Percentiles rank a stretch among this genome's conserved stretches.
Conservation (phyloP, 2,888 invertebrate species). For the Prenolepis imparis region DNA sequence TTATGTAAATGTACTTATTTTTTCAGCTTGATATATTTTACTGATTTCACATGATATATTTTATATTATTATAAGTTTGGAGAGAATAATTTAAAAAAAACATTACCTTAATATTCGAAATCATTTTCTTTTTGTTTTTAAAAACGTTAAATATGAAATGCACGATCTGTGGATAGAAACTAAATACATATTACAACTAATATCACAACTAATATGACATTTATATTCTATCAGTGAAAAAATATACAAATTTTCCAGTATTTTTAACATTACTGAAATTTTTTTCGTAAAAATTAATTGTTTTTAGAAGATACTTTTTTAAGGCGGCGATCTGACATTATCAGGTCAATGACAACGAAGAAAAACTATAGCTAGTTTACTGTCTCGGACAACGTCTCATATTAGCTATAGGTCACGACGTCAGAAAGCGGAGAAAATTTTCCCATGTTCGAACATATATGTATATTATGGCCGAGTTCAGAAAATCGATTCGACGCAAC, state of each 20-base stretch:
- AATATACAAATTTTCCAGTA: background rate
- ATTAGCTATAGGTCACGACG: constrained; percentile 59
- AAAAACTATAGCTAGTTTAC: constrained; percentile 24
- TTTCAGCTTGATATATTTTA: too few species aligned
- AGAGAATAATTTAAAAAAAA: background rate
- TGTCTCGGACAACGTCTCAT: constrained; percentile 40
- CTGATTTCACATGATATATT: background rate
- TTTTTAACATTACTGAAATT: constrained; percentile 8
- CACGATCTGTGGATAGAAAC: background rate
- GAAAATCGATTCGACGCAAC: constrained; percentile 66
- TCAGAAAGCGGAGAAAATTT: constrained; percentile 56
- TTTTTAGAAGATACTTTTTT: constrained; percentile 13
- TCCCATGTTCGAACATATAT: constrained; percentile 50
- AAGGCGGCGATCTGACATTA: background rate
- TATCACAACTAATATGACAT: background rate
- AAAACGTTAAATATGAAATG: background rate
- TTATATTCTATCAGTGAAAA: background rate
- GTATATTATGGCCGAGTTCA: constrained; percentile 46
- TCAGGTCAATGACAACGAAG: background rate
- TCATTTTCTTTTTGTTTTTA: background rate
- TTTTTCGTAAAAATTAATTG: constrained; percentile 7
- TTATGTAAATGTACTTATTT: background rate
- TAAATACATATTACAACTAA: background rate
- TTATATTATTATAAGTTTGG: constrained; percentile 1
- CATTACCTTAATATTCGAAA: background rate